Conservation (phyloP, 2,113 vertebrate species). For the Hystrix brachyura region DNA sequence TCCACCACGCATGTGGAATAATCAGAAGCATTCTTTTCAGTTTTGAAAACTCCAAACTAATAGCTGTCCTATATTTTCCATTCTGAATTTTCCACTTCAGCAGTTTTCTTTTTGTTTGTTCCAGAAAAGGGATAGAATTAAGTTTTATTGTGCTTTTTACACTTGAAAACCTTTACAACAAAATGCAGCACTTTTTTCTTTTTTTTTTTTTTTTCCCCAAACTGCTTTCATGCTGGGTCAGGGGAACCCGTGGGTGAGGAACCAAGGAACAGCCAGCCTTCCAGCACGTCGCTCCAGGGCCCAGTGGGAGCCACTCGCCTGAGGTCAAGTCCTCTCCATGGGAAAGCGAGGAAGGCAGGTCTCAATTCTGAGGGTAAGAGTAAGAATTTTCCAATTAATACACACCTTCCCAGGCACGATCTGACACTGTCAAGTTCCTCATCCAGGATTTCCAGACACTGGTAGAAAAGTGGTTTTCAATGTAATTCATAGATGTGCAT, state of each 20-base stretch:
- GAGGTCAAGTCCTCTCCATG: rapidly evolving
- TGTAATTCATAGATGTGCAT: not conserved
- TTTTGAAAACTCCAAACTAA: conserved; percentile 54
- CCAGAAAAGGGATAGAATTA: conserved; percentile 75
- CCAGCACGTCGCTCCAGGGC: rapidly evolving
- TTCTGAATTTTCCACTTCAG: conserved; percentile 77
- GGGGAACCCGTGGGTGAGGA: not conserved
- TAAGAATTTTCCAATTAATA: not conserved
- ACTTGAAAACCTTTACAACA: conserved; percentile 63
- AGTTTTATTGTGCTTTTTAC: conserved; percentile 73
- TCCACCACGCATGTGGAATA: not conserved
- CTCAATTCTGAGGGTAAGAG: not conserved
- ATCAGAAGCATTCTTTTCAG: not conserved
- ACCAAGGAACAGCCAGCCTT: too few species aligned
- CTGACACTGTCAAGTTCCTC: not conserved
- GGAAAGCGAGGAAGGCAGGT: not conserved
- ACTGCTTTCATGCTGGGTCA: not conserved
- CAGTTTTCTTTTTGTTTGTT: conserved; percentile 77
- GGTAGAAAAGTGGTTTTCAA: not conserved
- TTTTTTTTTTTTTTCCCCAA: not conserved
- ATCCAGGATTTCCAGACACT: not conserved
- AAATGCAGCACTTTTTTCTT: not conserved
- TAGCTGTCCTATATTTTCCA: conserved; percentile 57
- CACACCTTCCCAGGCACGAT: not conserved
- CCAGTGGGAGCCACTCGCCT: not conserved